These are phyloP conservation scores for Eumerus sabulonum DNA, from an alignment of 2,888 invertebrate genomes.

Conservation along the genomic window DNA sequence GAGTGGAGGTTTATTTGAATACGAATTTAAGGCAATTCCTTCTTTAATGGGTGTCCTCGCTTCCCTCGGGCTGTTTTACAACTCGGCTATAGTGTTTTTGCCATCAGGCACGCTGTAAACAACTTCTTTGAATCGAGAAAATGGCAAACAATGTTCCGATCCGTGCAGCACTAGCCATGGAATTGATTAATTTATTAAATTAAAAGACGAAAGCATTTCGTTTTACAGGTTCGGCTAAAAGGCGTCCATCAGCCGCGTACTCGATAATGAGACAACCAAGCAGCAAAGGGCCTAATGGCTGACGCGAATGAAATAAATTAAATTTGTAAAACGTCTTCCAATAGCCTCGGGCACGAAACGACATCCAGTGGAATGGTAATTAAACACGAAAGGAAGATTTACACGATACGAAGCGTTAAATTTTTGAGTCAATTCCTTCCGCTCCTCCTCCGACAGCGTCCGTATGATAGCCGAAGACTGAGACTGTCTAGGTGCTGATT, in stretches of 20 bases:
- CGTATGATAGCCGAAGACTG: too few species aligned
- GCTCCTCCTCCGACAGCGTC: neutral
- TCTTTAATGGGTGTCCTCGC: neutral
- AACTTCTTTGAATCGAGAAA: neutral
- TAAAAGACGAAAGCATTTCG: slow-evolving; percentile 28
- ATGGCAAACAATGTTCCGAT: slow-evolving; percentile 22
- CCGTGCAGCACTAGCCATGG: slow-evolving; percentile 29
- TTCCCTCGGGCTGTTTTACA: neutral
- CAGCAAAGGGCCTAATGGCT: slow-evolving; percentile 17
- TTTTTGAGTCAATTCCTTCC: slow-evolving; percentile 34
- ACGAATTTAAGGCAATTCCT: too few species aligned
- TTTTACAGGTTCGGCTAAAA: neutral
- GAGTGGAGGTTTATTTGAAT: too few species aligned
- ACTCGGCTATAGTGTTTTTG: slow-evolving; percentile 6
- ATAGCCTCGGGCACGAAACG: neutral
- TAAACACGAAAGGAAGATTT: slow-evolving; percentile 34
- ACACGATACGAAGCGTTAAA: slow-evolving; percentile 44
- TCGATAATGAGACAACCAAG: slow-evolving; percentile 46
- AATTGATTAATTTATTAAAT: slow-evolving; percentile 58
- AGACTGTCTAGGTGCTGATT: slow-evolving; percentile 35
- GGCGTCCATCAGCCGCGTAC: slow-evolving; percentile 32
- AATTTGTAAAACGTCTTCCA: slow-evolving; percentile 47
- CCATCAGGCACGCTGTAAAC: too few species aligned
- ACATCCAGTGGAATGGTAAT: slow-evolving; percentile 34
- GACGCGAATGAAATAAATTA: slow-evolving; percentile 43